Evolutionary conservation across 2,888 invertebrate genomes (phyloP).

Genomic region (Leptura quadrifasciata): DNA sequence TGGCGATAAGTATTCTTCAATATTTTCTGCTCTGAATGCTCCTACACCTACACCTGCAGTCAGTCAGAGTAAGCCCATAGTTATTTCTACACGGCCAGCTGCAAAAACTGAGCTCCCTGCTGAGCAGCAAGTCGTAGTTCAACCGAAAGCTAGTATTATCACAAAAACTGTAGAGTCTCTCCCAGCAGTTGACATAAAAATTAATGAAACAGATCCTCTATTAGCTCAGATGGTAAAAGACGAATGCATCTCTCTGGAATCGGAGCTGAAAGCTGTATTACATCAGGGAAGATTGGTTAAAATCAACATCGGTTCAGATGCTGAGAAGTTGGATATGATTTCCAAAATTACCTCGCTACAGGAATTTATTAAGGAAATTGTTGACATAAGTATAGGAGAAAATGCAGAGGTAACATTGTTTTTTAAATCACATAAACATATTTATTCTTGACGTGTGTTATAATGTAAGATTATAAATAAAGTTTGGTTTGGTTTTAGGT

Average conservation of each 20-base stretch:
- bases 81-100: slow-evolving; percentile 38
- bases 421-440: no score
- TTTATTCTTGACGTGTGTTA: no score
- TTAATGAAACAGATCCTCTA: slow-evolving; percentile 67
- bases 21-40: slow-evolving; percentile 53
- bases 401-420: slow-evolving; percentile 76
- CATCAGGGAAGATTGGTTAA: slow-evolving; percentile 76
- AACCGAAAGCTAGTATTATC: neutral
- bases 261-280: slow-evolving; percentile 79
- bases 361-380: slow-evolving; percentile 79
- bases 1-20: slow-evolving; percentile 55
- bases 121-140: neutral
- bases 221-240: slow-evolving; percentile 80
- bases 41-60: slow-evolving; percentile 34
- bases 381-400: slow-evolving; percentile 78
- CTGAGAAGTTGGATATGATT: slow-evolving; percentile 76
- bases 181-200: slow-evolving; percentile 29
- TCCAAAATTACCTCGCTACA: slow-evolving; percentile 76
- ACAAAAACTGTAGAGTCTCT: slow-evolving; percentile 12
- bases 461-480: no score
- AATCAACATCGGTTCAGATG: slow-evolving; percentile 77
- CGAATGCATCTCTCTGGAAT: slow-evolving; percentile 81
- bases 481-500: slow-evolving; percentile 61
- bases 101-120: neutral
- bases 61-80: slow-evolving; percentile 49